Evolutionary conservation across 2,113 vertebrate species (phyloP), one percentile per base, ranked within the genome.

Genomic region (Centrocercus urophasianus): DNA sequence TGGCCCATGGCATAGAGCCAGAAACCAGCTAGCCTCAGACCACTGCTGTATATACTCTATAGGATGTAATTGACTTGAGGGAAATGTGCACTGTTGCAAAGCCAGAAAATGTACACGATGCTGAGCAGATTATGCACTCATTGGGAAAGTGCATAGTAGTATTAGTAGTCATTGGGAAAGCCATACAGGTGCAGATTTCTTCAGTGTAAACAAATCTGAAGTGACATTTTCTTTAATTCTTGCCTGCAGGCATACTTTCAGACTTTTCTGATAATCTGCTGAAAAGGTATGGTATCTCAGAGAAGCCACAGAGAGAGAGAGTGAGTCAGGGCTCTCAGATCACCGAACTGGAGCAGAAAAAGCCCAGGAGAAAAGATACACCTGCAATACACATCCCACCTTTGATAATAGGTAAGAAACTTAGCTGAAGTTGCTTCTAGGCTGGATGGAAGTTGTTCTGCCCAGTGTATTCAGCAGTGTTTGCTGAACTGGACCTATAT

Each of bases 281-380:
- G 86, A 93, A 94, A 88, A 97, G 91, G 19, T 98, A 93, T 1
- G 97, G 98, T 56, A 91, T 96, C 81, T 92, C 96, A 90, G 97
- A 98, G 79, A 98, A 96, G 59, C 93, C 95, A 57, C 96, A 96
- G 84, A 96, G 93, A 84, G 83, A 76, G 45, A 93, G 96, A 94
- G 36, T 72, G 84, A 92, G 32, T 22, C 57, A 97, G 34, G 80
- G 95, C 48, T 86, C 96, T 88, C 97, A 97, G 70, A 96, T 96
- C 43, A 83, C 96, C 6, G 98, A 98, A 63, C 89, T 95, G 83
- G 98, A 98, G 79, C 96, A 98, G 93, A 99, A 98, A 95, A 99
- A 98, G 89, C 99, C 99, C 65, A 98, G 98, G 90, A 98, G 99
- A 93, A 99, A 99, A 98, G 98, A 99, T 95, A 99, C 99, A 7